phyloP scores from a whole-genome alignment of 1,140 invertebrate genomes.

The Drosophila fuyamai region DNA sequence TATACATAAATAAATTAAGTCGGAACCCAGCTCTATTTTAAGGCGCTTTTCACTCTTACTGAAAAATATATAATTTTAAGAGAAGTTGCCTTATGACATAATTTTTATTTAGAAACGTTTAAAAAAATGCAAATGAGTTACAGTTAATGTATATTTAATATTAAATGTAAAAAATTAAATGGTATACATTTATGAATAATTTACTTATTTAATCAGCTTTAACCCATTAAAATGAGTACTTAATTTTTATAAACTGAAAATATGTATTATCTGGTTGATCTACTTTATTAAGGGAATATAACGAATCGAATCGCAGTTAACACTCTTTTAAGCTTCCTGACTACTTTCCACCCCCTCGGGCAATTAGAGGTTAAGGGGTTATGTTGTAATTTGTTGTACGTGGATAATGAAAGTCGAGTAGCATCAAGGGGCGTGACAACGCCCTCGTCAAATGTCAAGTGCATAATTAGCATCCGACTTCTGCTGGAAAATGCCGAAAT shows the following conservation, averaged over 20 bases:
- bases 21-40: not conserved
- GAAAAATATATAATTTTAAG: conserved; percentile 6
- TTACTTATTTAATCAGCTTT: too few relatives aligned
- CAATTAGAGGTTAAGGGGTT: conserved; percentile 39
- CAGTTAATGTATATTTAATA: too few relatives aligned
- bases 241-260: not conserved
- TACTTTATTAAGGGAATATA: not conserved
- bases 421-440: conserved; percentile 4
- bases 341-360: conserved; percentile 2
- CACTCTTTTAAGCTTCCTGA: not conserved
- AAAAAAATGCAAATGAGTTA: too few relatives aligned
- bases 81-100: too few relatives aligned
- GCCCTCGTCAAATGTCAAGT: conserved; percentile 76
- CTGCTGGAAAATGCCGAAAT: conserved; percentile 36
- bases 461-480: conserved; percentile 69
- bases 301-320: conserved; percentile 1
- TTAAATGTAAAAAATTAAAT: too few relatives aligned
- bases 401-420: conserved; percentile 38
- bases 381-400: conserved; percentile 45
- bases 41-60: not conserved
- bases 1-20: conserved; percentile 61
- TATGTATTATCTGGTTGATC: not conserved
- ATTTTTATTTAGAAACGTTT: too few relatives aligned
- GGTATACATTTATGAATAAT: too few relatives aligned
- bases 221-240: too few relatives aligned